Percentiles rank a stretch among this genome's conserved stretches.
Evolutionary conservation across 2,797 vertebrate genomes (phyloP).

Genomic region (Eupleurogrammus muticus): DNA sequence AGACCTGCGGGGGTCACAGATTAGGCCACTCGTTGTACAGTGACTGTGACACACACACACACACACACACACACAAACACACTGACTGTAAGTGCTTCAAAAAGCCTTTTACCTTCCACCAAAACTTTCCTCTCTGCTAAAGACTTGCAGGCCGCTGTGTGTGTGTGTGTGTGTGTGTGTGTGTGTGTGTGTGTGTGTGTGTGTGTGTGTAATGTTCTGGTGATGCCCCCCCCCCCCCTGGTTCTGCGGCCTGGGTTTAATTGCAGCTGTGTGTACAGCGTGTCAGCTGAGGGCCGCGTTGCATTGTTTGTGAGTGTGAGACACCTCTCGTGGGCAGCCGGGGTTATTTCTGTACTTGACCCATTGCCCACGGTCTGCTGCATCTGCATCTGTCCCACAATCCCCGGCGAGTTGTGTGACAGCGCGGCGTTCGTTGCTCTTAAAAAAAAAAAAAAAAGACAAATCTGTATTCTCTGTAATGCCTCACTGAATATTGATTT

Average conservation of each 20-base stretch:
- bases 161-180: no score
- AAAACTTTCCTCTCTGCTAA: background rate
- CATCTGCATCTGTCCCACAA: slow-evolving; percentile 61
- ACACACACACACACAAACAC: slow-evolving; percentile 12
- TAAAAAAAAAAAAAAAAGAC: background rate
- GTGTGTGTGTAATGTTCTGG: background rate
- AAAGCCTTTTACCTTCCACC: slow-evolving; percentile 6
- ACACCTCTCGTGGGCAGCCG: slow-evolving; percentile 38
- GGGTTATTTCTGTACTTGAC: slow-evolving; percentile 68
- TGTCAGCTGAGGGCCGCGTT: background rate
- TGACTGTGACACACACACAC: slow-evolving; percentile 7
- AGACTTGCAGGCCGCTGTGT: background rate
- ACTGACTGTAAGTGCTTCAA: background rate
- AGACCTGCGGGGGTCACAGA: slow-evolving; percentile 60
- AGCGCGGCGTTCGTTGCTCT: slow-evolving; percentile 15
- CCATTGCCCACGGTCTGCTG: slow-evolving; percentile 64
- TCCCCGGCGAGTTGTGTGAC: slow-evolving; percentile 24
- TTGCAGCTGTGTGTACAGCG: slow-evolving; percentile 1
- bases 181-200: background rate
- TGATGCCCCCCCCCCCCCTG: background rate
- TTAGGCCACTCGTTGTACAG: slow-evolving; percentile 49
- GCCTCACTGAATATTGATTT: background rate
- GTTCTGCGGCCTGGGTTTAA: background rate
- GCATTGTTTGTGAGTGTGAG: slow-evolving; percentile 28
- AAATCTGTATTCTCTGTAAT: slow-evolving; percentile 14